Conservation (phyloP, 2,113 vertebrate species). For the Cariama cristata region DNA sequence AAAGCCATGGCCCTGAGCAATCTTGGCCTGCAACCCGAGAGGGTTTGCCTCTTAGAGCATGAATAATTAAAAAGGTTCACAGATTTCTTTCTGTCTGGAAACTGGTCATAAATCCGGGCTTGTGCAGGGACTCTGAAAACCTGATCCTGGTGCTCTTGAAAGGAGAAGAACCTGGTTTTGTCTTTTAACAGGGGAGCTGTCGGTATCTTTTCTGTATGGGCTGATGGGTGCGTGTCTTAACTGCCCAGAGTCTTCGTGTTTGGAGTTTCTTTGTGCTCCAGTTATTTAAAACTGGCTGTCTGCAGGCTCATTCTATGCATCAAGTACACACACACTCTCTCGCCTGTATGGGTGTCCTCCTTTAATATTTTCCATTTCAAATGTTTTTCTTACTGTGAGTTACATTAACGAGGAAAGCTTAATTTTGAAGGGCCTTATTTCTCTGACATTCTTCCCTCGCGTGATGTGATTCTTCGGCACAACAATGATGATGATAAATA, state of each 20-base stretch:
- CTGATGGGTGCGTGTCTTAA: neutral
- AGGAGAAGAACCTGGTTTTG: slow-evolving; percentile 11
- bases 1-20: neutral
- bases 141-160: neutral
- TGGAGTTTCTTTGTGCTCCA: neutral
- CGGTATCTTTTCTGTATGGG: neutral
- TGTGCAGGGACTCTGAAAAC: slow-evolving; percentile 34
- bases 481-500: neutral
- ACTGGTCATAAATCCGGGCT: neutral
- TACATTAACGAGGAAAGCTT: neutral
- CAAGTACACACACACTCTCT: neutral
- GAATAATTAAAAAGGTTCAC: slow-evolving; percentile 44
- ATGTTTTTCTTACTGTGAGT: neutral
- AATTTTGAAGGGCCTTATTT: neutral
- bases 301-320: neutral
- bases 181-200: neutral
- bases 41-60: slow-evolving; percentile 37
- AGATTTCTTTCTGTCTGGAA: slow-evolving; percentile 57
- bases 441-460: neutral
- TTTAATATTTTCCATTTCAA: neutral
- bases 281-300: neutral
- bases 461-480: neutral
- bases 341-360: neutral
- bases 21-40: slow-evolving; percentile 12
- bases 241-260: rapidly evolving